Base-by-base conservation (phyloP, 2,888 invertebrate species). In the Tortrix viridana region DNA sequence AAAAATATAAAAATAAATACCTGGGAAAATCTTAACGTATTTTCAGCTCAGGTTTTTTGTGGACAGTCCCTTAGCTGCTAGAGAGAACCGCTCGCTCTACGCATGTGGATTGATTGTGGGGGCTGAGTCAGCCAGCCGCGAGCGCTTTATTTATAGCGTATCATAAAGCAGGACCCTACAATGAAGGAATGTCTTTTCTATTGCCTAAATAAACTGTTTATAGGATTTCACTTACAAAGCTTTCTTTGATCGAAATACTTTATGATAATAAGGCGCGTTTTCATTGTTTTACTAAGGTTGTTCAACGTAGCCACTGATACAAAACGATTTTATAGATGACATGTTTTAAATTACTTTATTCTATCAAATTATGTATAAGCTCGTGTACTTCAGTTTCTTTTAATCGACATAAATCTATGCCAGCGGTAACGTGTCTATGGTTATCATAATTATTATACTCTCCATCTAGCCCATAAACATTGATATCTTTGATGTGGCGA, bases 391-490 rank as follows among this genome's bases (percentile, higher is more conserved):
- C 55, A 22, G 50, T 67, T 63, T 70, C 49, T 26, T 38, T 50
- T 9, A 87, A 69, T 46, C 67, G 44, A 65, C 91, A 90, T 32
- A 92, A 74, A 69, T 88, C 71, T 43, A 86, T 75, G 4, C 61
- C 66, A 0, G 63, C 62, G 12, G n/a, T 59, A 4, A 86, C 65
- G 44, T 74, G 63, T 69, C 72, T 82, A 56, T 80, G 71, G 50
- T 85, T 68, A 68, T 92, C 92, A 53, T 79, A 94, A 71, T 92
- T 91, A 65, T 92, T 92, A 7, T 80, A 53, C 47, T 77, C 72
- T 5, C 79, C 74, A 32, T 80, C 73, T 5, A 93, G 76, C 5
- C 92, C 92, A 58, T 85, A 92, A 5, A 92, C 72, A 19, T 72
- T 78, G 5, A 92, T 68, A 62, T 82, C 75, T 43, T 65, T 69